A percentile compares a stretch with the other conserved stretches of the same genome.
phyloP scores from a whole-genome alignment of 2,797 vertebrate genomes.

The Melanotaenia nigrans region DNA sequence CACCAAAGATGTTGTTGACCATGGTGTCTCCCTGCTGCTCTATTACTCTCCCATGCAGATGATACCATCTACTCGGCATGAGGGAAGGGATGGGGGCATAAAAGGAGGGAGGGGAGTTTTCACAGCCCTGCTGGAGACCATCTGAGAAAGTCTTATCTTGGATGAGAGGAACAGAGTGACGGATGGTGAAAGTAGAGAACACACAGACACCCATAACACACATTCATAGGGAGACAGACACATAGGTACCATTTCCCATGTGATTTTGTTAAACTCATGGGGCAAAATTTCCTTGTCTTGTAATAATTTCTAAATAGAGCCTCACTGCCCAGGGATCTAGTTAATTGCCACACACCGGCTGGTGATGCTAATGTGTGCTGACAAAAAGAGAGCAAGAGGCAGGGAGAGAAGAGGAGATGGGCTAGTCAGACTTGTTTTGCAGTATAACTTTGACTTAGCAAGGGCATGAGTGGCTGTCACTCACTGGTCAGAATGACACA shows the following conservation, averaged over 20 bases:
- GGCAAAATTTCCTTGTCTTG: constrained; percentile 75
- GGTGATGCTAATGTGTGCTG: constrained; percentile 80
- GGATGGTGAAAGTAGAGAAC: constrained; percentile 34
- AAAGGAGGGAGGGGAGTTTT: constrained; percentile 27
- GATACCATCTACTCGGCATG: constrained; percentile 46
- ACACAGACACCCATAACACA: constrained; percentile 8
- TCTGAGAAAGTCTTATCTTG: constrained; percentile 63
- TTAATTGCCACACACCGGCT: constrained; percentile 82
- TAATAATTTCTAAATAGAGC: constrained; percentile 84
- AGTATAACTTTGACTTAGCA: constrained; percentile 63
- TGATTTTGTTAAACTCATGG: constrained; percentile 64
- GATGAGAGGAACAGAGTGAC: constrained; percentile 53
- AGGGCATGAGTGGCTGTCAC: constrained; percentile 55
- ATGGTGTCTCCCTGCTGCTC: constrained; percentile 34
- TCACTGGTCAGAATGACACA: constrained; percentile 35
- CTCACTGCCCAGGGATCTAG: constrained; percentile 76
- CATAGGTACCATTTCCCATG: constrained; percentile 39
- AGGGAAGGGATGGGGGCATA: constrained; percentile 20
- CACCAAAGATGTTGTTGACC: constrained; percentile 12
- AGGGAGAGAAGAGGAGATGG: constrained; percentile 21
- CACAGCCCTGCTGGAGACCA: constrained; percentile 43
- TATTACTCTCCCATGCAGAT: constrained; percentile 46
- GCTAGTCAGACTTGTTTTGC: constrained; percentile 61
- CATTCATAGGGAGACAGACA: background rate
- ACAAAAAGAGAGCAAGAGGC: constrained; percentile 69